A percentile compares a stretch with the other conserved stretches of the same genome.
Evolutionary conservation across 23 tunicate genomes (phyloP).

Genomic region (Botrylloides violaceus): DNA sequence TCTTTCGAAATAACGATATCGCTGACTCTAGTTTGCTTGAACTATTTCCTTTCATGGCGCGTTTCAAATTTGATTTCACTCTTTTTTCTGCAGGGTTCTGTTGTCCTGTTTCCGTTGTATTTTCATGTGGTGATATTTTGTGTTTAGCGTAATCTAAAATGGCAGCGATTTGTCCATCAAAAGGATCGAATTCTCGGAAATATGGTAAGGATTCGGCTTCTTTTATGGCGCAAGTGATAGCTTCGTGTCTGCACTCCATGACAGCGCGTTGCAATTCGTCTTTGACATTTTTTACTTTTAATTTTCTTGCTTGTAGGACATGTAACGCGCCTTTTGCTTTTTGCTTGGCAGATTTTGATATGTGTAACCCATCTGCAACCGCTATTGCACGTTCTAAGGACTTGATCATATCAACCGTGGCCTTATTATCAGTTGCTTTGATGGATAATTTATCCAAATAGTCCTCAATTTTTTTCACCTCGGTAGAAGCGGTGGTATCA

Average conservation of each 20-base stretch:
- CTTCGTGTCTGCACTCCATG: conserved; percentile 24
- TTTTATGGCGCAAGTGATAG: conserved; percentile 33
- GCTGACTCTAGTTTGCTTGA: conserved; percentile 13
- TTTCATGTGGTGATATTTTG: conserved; percentile 8
- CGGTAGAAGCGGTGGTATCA: not conserved
- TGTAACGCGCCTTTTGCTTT: conserved; percentile 4
- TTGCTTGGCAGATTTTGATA: not conserved
- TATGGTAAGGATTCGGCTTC: conserved; percentile 31
- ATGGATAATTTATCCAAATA: conserved; percentile 8
- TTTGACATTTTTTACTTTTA: conserved; percentile 11
- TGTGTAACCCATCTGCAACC: conserved; percentile 8
- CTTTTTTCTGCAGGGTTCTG: not conserved
- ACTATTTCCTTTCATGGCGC: conserved; percentile 26
- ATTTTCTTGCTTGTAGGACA: conserved; percentile 7
- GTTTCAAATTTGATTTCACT: conserved; percentile 25
- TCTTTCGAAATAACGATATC: conserved; percentile 14
- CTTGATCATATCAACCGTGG: conserved; percentile 14
- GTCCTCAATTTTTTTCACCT: conserved; percentile 24
- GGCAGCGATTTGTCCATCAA: conserved; percentile 24
- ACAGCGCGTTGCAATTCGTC: conserved; percentile 35
- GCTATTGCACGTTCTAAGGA: conserved; percentile 12
- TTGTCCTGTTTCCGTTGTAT: not conserved
- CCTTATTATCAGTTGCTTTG: not conserved
- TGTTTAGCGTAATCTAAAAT: conserved; percentile 24
- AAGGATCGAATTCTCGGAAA: conserved; percentile 25